Base-by-base conservation (phyloP, 2,113 vertebrate genomes). In the Gobius niger region DNA sequence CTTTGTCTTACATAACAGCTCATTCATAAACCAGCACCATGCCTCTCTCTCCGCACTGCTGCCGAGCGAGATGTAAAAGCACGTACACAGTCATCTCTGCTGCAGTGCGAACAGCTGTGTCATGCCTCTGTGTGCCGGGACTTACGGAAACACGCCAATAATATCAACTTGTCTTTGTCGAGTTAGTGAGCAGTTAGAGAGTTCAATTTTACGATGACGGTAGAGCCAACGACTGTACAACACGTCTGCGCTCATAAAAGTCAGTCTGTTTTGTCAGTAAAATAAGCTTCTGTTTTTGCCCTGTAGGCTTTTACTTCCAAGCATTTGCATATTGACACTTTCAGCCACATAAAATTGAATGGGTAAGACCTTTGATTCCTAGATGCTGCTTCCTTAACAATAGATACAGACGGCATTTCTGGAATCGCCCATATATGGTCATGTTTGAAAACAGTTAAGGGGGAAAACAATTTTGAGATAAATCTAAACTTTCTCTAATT, bases 21-120 rank as follows among this genome's bases (percentile, higher is more conserved):
- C 80, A 90, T 89, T 88, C 85, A 90, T 90, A 87, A 90, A 88
- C 78, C 87, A 90, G 74, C 84, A 84, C 77, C 82, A 71, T 70
- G 68, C 77, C 79, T 84, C 77, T 8, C 75, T 51, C 63, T 68
- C 8, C 11, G 60, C 70, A 63, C 49, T 11, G 65, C 70, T 68
- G 75, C 66, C 16, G 16, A 9, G 19, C 76, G 73, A 72, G 70
- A 77, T 44, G 18, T 72, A 75, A 56, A 67, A 57, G 80, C 2
- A 51, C 60, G 76, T 15, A 7, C 57, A 54, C 65, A 7, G 73
- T 70, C 74, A 72, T 12, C 77, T 81, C 52, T 82, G 66, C 85
- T 86, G 85, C 82, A 87, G 79, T 71, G 67, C 72, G 67, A 79
- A 67, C 2, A 12, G 34, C 75, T 44, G 10, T 11, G 19, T 80